Base-by-base conservation (phyloP, 2,113 vertebrate species). In the Oncorhynchus masou region DNA sequence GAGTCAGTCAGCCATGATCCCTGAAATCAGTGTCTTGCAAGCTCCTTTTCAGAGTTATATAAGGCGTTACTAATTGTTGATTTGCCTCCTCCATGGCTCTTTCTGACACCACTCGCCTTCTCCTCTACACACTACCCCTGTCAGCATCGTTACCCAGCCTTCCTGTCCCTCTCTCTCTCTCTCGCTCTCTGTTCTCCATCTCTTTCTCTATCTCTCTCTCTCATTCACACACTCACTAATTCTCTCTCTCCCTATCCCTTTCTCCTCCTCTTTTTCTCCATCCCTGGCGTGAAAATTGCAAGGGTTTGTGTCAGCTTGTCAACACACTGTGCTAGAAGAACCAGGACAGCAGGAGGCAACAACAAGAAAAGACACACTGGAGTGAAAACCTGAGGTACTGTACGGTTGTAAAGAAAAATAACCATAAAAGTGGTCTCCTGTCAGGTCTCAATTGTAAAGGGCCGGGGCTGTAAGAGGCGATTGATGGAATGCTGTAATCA, bases 51-150 rank as follows among this genome's bases (percentile, higher is more conserved):
- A 86, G 76, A 84, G 79, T 90, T 89, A 88, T 82, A 86, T 85
- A 89, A 89, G 82, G 90, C 91, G 89, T 89, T 89, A 87, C 88
- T 90, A 92, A 92, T 92, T 91, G 88, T 88, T 89, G 89, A 91
- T 91, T 90, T 91, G 85, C 90, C 88, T 89, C 88, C 84, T 84
- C 77, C 68, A 66, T 68, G 77, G 51, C 81, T 86, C 83, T 81
- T 83, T 86, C 82, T 87, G 81, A 84, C 80, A 80, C 78, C 82
- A 54, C 75, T 79, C 73, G 71, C 57, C 77, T 83, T 88, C 82
- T 74, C 74, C 80, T 25, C 79, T 83, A n/a, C 31, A 83, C 82
- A 83, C 85, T 80, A 84, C 87, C 85, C 82, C 88, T 82, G 86
- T 79, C 85, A 84, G 64, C 78, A 80, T 88, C 79, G 85, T 74